phyloP scores from a whole-genome alignment of 2,888 invertebrate species.

The Atethmia centrago region DNA sequence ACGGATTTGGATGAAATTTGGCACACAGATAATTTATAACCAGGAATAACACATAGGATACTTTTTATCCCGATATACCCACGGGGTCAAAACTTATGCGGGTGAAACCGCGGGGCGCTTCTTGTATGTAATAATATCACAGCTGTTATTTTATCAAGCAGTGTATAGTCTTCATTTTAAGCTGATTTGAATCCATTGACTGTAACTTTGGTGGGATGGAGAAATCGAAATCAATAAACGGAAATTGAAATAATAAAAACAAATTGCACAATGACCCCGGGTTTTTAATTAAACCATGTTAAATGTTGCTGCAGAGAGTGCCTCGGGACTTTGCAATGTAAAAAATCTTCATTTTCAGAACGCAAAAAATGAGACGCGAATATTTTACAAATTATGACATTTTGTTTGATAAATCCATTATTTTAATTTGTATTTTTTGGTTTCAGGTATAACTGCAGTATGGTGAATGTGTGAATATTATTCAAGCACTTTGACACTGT shows the following conservation, averaged over 20 bases:
- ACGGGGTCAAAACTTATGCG: too few relatives aligned
- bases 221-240: constrained; percentile 22
- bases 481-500: too few relatives aligned
- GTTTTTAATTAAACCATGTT: constrained; percentile 43
- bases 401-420: constrained; percentile 8
- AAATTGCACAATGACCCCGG: not conserved
- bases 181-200: not conserved
- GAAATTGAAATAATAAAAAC: not conserved
- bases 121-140: not conserved
- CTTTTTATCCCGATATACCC: too few relatives aligned
- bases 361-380: constrained; percentile 10
- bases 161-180: not conserved
- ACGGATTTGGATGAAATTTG: too few relatives aligned
- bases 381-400: constrained; percentile 30
- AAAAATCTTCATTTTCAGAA: constrained; percentile 34
- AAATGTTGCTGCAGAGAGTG: constrained; percentile 19
- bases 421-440: constrained; percentile 56
- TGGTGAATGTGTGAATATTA: constrained; percentile 59
- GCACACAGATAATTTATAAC: too few relatives aligned
- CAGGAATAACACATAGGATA: too few relatives aligned
- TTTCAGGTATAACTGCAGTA: constrained; percentile 68
- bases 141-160: not conserved
- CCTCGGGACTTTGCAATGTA: constrained; percentile 20
- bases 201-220: not conserved
- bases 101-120: too few relatives aligned